phyloP scores from a whole-genome alignment of 2,113 vertebrate genomes.

The Phylloscopus trochilus region DNA sequence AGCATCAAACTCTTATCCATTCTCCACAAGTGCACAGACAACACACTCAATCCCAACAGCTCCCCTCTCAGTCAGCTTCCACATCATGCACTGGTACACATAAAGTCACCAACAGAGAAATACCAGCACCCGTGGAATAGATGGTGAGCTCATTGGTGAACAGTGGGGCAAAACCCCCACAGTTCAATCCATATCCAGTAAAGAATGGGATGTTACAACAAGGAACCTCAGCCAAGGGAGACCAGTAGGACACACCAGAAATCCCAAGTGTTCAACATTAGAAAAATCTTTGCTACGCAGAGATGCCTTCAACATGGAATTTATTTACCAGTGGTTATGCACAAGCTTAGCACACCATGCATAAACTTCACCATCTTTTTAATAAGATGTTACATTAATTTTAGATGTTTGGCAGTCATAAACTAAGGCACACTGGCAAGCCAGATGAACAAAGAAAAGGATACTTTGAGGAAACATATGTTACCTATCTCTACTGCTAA shows the following conservation, averaged over 20 bases:
- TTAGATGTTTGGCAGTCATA: not conserved
- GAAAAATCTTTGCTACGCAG: not conserved
- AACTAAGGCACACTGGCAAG: not conserved
- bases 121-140: not conserved
- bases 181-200: not conserved
- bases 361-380: not conserved
- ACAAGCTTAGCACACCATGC: not conserved
- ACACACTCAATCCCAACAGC: not conserved
- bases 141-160: not conserved
- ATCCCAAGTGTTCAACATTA: not conserved
- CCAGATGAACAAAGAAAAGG: not conserved
- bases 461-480: not conserved
- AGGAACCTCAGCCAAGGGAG: not conserved
- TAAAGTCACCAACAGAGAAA: not conserved
- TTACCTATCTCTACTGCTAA: not conserved
- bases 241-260: not conserved
- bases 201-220: not conserved
- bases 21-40: not conserved
- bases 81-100: accelerated
- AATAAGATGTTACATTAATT: not conserved
- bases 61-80: not conserved
- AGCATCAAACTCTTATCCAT: not conserved
- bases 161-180: not conserved
- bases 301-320: not conserved
- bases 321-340: not conserved